Base-by-base conservation (phyloP, 2,113 vertebrate species). In the Naja naja region DNA sequence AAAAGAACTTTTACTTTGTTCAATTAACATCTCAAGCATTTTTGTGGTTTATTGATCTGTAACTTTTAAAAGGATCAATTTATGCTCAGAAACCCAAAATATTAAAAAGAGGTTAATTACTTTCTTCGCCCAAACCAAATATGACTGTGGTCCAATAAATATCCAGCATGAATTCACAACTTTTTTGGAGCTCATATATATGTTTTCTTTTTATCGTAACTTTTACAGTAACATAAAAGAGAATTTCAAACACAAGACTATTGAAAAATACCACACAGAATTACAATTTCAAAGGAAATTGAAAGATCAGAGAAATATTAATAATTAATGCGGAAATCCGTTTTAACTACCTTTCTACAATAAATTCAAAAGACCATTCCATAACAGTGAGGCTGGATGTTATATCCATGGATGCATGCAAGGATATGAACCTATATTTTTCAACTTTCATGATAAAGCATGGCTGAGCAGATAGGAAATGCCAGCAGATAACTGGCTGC, bases 161-260 rank as follows among this genome's bases (percentile, higher is more conserved):
- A 96, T 95, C 95, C 91, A 96, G 94, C 49, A 91, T 49, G 94
- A 69, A 92, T 95, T 95, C 92, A 93, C 90, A 93, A 95, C 58
- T 52, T 95, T 89, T 89, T 43, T 56, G 81, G 25, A 20, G 95
- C 95, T 95, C 95, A 96, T 95, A 95, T 95, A 96, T 96, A 96
- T 94, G 93, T 96, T 96, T 97, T 93, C 25, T 94, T 96, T 96
- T 95, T 93, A 95, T 96, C 53, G 0, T 94, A 95, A 95, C 95
- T 95, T 96, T 96, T 56, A 69, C 20, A 54, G 89, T 18, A 93
- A 95, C 94, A 93, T 94, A 89, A 96, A 96, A 96, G 95, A 93
- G 93, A 91, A 94, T 95, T 92, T 95, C 56, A 95, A 95, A 89
- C 74, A 93, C 55, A 74, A 94, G 96, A 93, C 88, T 49, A 53